These are phyloP conservation scores for Diaperis boleti DNA, from an alignment of 2,888 invertebrate genomes.

Conservation along the genomic window DNA sequence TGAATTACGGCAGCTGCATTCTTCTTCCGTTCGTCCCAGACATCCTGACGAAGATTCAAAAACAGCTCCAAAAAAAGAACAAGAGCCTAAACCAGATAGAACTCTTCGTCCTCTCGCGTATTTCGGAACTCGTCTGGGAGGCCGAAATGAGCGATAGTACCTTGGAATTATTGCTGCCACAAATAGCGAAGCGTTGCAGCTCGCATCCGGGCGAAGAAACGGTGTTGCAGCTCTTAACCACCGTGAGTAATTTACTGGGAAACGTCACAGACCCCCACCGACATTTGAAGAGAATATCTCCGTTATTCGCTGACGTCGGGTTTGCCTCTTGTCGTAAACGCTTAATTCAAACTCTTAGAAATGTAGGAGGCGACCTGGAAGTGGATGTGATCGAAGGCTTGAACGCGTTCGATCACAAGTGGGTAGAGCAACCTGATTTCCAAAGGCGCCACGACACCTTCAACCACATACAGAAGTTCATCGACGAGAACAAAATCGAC, in stretches of 20 bases:
- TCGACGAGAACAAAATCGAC: conserved; percentile 68
- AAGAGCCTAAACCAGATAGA: conserved; percentile 77
- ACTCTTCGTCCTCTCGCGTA: conserved; percentile 78
- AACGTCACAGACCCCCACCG: conserved; percentile 74
- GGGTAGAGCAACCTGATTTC: conserved; percentile 96
- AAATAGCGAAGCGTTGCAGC: conserved; percentile 75
- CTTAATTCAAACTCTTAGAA: conserved; percentile 73
- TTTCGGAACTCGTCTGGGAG: conserved; percentile 81
- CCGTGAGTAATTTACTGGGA: conserved; percentile 80
- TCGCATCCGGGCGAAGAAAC: conserved; percentile 76
- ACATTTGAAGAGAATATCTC: conserved; percentile 78
- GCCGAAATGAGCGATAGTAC: conserved; percentile 77
- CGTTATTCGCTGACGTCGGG: conserved; percentile 78
- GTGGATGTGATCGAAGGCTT: conserved; percentile 75
- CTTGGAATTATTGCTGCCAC: conserved; percentile 78
- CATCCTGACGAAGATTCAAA: conserved; percentile 78
- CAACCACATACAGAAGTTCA: conserved; percentile 73
- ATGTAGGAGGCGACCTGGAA: conserved; percentile 66
- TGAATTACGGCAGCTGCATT: conserved; percentile 81
- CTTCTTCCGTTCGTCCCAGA: conserved; percentile 79
- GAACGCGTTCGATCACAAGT: conserved; percentile 88
- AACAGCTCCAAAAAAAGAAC: conserved; percentile 72
- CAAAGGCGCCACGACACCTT: conserved; percentile 84
- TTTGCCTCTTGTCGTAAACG: conserved; percentile 77
- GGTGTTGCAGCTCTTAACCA: conserved; percentile 77